Evolutionary conservation across 2,888 invertebrate genomes (phyloP).

Genomic region (Torymus tubicola): DNA sequence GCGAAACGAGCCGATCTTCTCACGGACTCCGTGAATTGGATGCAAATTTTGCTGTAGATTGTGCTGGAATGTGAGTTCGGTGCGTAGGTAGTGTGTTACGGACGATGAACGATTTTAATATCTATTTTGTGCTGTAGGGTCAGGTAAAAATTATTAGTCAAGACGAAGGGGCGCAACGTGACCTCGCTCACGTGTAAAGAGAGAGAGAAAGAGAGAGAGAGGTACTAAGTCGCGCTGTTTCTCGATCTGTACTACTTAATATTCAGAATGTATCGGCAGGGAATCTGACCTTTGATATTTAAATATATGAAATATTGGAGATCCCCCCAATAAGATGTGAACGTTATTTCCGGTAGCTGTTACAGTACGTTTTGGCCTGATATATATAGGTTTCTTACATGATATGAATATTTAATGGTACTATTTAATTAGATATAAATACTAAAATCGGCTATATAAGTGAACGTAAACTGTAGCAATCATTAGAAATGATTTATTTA

Average conservation of each 20-base stretch:
- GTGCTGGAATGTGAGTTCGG: too few relatives aligned
- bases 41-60: constrained; percentile 2
- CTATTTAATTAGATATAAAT: too few relatives aligned
- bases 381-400: too few relatives aligned
- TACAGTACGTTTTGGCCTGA: too few relatives aligned
- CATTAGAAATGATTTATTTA: too few relatives aligned
- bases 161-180: not conserved
- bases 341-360: too few relatives aligned
- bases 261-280: not conserved
- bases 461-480: too few relatives aligned
- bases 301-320: constrained; percentile 4
- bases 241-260: constrained; percentile 14
- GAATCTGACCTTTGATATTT: constrained; percentile 18
- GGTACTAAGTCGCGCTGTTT: too few relatives aligned
- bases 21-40: not conserved
- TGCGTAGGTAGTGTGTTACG: not conserved
- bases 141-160: constrained; percentile 15
- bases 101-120: constrained; percentile 33
- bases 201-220: not conserved
- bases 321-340: not conserved
- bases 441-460: too few relatives aligned
- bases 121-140: constrained; percentile 13
- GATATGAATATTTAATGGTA: too few relatives aligned
- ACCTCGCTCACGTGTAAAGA: not conserved
- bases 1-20: not conserved